A percentile compares a stretch with the other conserved stretches of the same genome.
Conservation (phyloP, 2,888 invertebrate species). For the Conops quadrifasciatus region DNA sequence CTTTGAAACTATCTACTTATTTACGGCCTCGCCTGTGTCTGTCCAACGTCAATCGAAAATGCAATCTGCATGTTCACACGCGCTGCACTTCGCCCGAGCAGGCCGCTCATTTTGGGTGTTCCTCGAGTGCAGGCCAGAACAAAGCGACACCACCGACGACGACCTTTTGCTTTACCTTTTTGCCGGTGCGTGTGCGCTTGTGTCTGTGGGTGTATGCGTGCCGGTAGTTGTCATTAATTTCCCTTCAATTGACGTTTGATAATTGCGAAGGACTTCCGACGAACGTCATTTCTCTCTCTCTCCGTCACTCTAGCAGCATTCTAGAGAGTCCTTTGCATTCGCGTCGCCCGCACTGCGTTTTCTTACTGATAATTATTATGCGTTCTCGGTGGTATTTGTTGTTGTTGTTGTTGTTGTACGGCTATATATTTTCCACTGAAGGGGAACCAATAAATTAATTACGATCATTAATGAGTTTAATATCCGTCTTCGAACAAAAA, state of each 20-base stretch:
- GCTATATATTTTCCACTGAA: conserved; percentile 36
- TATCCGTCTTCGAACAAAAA: conserved; percentile 27
- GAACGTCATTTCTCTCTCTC: conserved; percentile 20
- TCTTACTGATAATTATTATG: conserved; percentile 42
- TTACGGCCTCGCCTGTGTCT: neutral
- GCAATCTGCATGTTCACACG: neutral
- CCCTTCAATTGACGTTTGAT: conserved; percentile 56
- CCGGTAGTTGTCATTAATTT: conserved; percentile 48
- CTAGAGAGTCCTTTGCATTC: neutral
- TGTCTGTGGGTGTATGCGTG: neutral
- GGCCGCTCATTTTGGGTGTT: neutral
- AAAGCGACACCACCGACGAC: neutral
- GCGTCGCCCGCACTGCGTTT: neutral
- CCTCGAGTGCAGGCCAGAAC: neutral
- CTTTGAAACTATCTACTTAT: too few species aligned
- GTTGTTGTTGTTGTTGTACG: conserved; percentile 39
- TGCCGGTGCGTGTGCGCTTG: conserved; percentile 13
- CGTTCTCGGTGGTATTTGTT: conserved; percentile 37
- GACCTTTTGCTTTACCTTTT: neutral
- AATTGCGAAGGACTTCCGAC: conserved; percentile 49
- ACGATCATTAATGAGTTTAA: conserved; percentile 46
- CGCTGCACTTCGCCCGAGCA: neutral
- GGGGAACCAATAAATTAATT: conserved; percentile 47
- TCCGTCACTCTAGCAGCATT: conserved; percentile 2
- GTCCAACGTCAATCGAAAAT: neutral